A percentile compares a stretch with the other conserved stretches of the same genome.
Evolutionary conservation across 35 echinoderm and acorn worm species (phyloP).

Genomic region (Apostichopus californicus): DNA sequence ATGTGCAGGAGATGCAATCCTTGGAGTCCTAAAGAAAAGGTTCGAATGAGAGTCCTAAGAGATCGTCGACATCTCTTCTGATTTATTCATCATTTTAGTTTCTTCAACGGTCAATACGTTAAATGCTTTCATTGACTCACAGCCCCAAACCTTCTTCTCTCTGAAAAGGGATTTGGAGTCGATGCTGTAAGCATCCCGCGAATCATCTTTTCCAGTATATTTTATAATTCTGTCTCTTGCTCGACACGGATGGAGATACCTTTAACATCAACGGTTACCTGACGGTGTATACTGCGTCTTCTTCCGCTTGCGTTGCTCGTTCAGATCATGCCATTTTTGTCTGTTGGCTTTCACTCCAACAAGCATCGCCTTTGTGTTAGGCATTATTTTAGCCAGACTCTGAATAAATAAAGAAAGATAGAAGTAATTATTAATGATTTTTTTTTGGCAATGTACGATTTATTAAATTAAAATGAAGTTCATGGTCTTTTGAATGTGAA

Average conservation of each 20-base stretch:
- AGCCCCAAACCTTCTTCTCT: background rate
- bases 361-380: slow-evolving; percentile 75
- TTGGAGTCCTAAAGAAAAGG: background rate
- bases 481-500: no score
- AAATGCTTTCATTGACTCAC: background rate
- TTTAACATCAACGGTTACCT: background rate
- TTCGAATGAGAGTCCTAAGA: slow-evolving; percentile 6
- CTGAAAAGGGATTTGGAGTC: background rate
- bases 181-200: background rate
- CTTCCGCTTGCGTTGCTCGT: slow-evolving; percentile 76
- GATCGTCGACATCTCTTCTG: slow-evolving; percentile 12
- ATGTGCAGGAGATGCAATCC: no score
- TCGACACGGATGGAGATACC: background rate
- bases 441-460: no score
- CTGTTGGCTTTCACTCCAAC: slow-evolving; percentile 80
- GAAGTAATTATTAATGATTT: no score
- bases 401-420: slow-evolving; percentile 44
- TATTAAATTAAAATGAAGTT: no score
- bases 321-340: slow-evolving; percentile 81
- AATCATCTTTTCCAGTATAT: background rate
- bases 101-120: slow-evolving; percentile 11
- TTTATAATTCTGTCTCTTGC: background rate
- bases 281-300: slow-evolving; percentile 23
- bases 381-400: slow-evolving; percentile 64
- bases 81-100: slow-evolving; percentile 4